Base-by-base conservation (phyloP, 2,113 vertebrate species). In the Epinephelus fuscoguttatus region DNA sequence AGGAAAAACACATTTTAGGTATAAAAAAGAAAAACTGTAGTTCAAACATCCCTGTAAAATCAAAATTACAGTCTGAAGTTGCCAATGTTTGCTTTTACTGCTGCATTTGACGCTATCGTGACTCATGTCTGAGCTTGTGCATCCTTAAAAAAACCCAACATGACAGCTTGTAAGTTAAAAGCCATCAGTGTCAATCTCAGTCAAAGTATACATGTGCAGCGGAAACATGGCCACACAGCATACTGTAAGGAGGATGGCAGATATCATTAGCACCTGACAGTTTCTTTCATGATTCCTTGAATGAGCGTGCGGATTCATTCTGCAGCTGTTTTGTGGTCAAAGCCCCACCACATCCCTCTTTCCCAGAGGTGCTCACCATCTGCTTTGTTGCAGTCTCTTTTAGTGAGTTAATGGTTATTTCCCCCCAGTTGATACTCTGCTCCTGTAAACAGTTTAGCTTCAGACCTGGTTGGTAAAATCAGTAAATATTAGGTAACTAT, bases 281-380 rank as follows among this genome's bases (percentile, higher is more conserved):
- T 59, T 67, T 75, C 63, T 69, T 75, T 81, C 21, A 59, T 11
- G 60, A 79, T 66, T 88, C 47, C 72, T 77, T 85, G 47, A 88
- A 77, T 74, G 82, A 64, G 72, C 6, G 30, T 37, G 66, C 55
- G 17, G 49, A 92, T 84, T 40, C 40, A 67, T 73, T 85, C 70
- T 40, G 80, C 87, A 84, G 82, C 78, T 82, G 82, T 70, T 81
- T 75, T 70, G 63, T 75, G 85, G 82, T 80, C 76, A 70, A 72
- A 77, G 66, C 84, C 76, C 37, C 75, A 45, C 52, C 50, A 18
- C 59, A 40, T 76, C 27, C 23, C 52, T 33, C 37, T n/a, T 52
- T 78, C 81, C 80, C 85, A 61, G 68, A 84, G 85, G 88, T 88
- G 78, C 42, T 80, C 81, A 55, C 89, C 91, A 91, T 93, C 87